Conservation (phyloP, 2,797 vertebrate species). For the Salarias fasciatus region DNA sequence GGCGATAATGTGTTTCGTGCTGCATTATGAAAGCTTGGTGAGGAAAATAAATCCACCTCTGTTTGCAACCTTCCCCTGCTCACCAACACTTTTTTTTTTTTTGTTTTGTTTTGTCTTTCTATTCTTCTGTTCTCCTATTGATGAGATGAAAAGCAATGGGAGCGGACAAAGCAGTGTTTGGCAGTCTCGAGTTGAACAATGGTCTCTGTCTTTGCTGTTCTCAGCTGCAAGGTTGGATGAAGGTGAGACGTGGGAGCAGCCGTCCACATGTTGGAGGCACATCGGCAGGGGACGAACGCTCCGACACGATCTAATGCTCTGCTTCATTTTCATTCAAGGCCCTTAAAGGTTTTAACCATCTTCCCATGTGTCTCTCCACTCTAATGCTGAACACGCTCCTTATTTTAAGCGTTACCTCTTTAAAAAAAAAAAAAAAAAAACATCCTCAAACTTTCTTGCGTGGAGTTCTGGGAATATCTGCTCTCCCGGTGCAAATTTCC, state of each 20-base stretch:
- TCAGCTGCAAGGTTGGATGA: conserved; percentile 22
- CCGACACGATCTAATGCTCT: conserved; percentile 11
- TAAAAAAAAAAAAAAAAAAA: too few relatives aligned
- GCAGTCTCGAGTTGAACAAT: conserved; percentile 29
- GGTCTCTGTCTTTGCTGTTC: conserved; percentile 1
- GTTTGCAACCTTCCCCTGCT: conserved; percentile 23
- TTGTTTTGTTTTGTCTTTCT: conserved; percentile 40
- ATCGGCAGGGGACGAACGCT: conserved; percentile 27
- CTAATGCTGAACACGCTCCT: conserved; percentile 6
- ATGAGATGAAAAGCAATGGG: conserved; percentile 29
- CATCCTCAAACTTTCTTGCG: conserved; percentile 6
- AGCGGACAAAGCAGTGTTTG: conserved; percentile 17
- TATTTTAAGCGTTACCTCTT: conserved; percentile 15
- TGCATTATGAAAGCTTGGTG: conserved; percentile 33
- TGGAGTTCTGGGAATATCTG: conserved; percentile 1
- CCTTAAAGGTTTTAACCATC: conserved; percentile 19
- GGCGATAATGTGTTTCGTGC: conserved; percentile 58
- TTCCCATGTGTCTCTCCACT: conserved; percentile 1
- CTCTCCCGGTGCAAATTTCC: conserved; percentile 14
- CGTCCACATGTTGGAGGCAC: conserved; percentile 22
- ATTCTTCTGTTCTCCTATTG: conserved; percentile 27
- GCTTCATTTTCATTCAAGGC: conserved; percentile 30
- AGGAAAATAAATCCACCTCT: conserved; percentile 49
- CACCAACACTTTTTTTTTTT: conserved; percentile 5
- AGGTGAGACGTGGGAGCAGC: conserved; percentile 38